Conservation (phyloP, 23 tunicate species). For the Diplosoma virens region DNA sequence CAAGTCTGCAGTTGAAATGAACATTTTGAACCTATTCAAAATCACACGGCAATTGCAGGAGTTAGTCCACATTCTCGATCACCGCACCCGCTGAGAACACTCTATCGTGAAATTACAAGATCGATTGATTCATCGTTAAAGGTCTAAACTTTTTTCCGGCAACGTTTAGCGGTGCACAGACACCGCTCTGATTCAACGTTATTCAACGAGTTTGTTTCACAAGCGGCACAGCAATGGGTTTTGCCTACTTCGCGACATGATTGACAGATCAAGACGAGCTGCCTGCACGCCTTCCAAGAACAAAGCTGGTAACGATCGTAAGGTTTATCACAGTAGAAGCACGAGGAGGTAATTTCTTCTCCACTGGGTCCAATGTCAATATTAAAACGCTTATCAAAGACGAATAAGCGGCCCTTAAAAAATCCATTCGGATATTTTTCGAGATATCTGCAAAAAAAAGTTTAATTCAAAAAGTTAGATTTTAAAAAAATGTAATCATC, state of each 20-base stretch:
- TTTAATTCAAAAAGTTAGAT: too few species aligned
- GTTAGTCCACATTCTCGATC: too few species aligned
- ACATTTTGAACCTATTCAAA: too few species aligned
- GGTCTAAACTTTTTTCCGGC: too few species aligned
- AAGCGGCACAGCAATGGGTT: constrained; percentile 39
- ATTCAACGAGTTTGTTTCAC: constrained; percentile 15
- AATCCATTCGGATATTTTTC: constrained; percentile 74
- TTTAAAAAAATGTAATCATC: too few species aligned
- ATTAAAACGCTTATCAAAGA: constrained; percentile 76
- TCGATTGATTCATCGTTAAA: too few species aligned
- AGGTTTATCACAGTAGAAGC: constrained; percentile 42
- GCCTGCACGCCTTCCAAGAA: constrained; percentile 36
- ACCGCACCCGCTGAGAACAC: too few species aligned
- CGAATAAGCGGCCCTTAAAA: constrained; percentile 77
- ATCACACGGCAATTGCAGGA: too few species aligned
- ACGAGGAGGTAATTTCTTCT: constrained; percentile 29
- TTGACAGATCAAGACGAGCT: constrained; percentile 61
- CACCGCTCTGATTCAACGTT: constrained; percentile 20
- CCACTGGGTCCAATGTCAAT: constrained; percentile 20
- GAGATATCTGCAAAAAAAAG: constrained; percentile 48
- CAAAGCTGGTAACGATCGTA: constrained; percentile 57
- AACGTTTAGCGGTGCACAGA: constrained; percentile 30
- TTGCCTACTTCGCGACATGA: constrained; percentile 22
- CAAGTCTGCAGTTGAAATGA: too few species aligned
- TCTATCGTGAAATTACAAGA: too few species aligned